A percentile compares a stretch with the other conserved stretches of the same genome.
phyloP scores from a whole-genome alignment of 2,888 invertebrate species.

The Eurytoma californica region DNA sequence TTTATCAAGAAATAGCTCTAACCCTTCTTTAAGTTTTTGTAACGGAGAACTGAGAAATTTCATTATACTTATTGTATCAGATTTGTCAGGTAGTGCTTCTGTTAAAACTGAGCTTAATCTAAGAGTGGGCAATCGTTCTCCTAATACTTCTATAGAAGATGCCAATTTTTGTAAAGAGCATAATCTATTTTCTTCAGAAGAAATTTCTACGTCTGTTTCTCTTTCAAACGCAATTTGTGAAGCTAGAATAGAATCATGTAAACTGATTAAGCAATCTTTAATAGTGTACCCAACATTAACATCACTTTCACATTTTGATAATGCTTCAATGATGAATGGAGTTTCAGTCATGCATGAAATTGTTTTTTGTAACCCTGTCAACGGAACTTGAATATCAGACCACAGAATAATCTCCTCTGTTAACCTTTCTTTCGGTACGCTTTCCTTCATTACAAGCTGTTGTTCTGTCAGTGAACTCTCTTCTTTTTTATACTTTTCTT shows the following conservation, averaged over 20 bases:
- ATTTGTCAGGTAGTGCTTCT: too few relatives aligned
- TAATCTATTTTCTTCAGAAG: slow-evolving; percentile 55
- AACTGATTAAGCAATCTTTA: slow-evolving; percentile 56
- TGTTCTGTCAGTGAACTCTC: slow-evolving; percentile 62
- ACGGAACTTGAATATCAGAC: slow-evolving; percentile 60
- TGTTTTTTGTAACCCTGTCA: slow-evolving; percentile 73
- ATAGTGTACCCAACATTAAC: slow-evolving; percentile 48
- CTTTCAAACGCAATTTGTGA: slow-evolving; percentile 58
- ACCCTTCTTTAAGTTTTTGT: too few relatives aligned
- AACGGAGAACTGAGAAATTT: too few relatives aligned
- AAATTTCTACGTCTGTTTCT: not conserved
- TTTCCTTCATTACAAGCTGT: not conserved
- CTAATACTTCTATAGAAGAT: too few relatives aligned
- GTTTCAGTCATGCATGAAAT: slow-evolving; percentile 68
- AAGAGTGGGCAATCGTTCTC: too few relatives aligned
- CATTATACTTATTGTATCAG: too few relatives aligned
- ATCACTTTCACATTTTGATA: slow-evolving; percentile 2
- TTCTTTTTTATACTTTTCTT: slow-evolving; percentile 62
- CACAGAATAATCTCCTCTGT: slow-evolving; percentile 56
- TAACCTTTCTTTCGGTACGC: slow-evolving; percentile 44
- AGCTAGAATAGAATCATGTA: slow-evolving; percentile 59
- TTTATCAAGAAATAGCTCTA: too few relatives aligned
- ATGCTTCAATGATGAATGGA: slow-evolving; percentile 10
- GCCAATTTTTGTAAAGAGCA: slow-evolving; percentile 48
- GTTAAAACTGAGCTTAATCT: too few relatives aligned